These are phyloP conservation scores for Trimorus sp. DNA, from an alignment of 2,888 invertebrate species.

Conservation along the genomic window DNA sequence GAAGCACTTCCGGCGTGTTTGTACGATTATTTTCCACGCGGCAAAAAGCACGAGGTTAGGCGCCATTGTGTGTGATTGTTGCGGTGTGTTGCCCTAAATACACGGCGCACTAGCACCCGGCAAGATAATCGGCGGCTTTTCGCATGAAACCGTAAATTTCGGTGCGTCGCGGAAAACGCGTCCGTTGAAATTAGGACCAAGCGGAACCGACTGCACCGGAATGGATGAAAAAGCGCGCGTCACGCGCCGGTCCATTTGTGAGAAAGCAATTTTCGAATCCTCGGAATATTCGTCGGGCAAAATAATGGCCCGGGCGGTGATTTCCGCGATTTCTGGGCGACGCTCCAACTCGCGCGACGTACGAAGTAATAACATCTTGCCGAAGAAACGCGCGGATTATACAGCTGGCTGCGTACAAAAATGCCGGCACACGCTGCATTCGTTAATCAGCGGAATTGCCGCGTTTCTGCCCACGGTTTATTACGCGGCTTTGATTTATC, in stretches of 20 bases:
- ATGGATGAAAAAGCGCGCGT: slow-evolving; percentile 48
- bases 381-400: slow-evolving; percentile 54
- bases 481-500: slow-evolving; percentile 34
- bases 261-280: slow-evolving; percentile 72
- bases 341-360: slow-evolving; percentile 70
- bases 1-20: too few relatives aligned
- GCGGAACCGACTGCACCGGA: slow-evolving; percentile 33
- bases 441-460: slow-evolving; percentile 42
- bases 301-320: slow-evolving; percentile 68
- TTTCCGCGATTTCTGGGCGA: slow-evolving; percentile 69
- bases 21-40: too few relatives aligned
- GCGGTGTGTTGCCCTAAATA: slow-evolving; percentile 5
- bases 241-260: slow-evolving; percentile 66
- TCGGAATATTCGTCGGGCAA: slow-evolving; percentile 69
- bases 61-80: too few relatives aligned
- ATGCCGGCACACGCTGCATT: slow-evolving; percentile 39
- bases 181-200: slow-evolving; percentile 65
- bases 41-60: too few relatives aligned
- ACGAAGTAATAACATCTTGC: slow-evolving; percentile 67
- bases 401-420: slow-evolving; percentile 50
- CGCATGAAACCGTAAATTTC: slow-evolving; percentile 66
- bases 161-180: slow-evolving; percentile 65
- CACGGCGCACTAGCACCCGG: slow-evolving; percentile 23
- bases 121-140: slow-evolving; percentile 53
- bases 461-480: slow-evolving; percentile 34